Percentiles rank a stretch among this genome's conserved stretches.
Conservation (phyloP, 2,888 invertebrate genomes). For the Fragum fragum region DNA sequence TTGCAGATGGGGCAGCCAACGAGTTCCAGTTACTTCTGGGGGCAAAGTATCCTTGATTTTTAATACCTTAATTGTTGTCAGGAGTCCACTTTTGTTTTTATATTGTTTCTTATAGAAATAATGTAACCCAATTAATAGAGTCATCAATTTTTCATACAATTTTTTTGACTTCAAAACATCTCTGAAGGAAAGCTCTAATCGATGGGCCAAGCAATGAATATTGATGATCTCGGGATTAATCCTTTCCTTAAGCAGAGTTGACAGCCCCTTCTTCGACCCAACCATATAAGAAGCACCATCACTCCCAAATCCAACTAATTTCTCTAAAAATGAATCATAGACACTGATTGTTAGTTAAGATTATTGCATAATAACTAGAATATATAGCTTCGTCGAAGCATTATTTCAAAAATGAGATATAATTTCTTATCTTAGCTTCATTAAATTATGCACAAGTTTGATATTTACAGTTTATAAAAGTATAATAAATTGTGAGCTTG, state of each 20-base stretch:
- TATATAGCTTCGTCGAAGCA: not conserved
- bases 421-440: not conserved
- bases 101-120: not conserved
- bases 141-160: not conserved
- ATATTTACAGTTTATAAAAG: not conserved
- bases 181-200: not conserved
- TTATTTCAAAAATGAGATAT: too few species aligned
- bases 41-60: not conserved
- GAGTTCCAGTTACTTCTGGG: not conserved
- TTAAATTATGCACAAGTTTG: too few species aligned
- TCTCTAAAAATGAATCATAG: not conserved
- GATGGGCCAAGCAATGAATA: not conserved
- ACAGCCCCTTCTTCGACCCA: conserved; percentile 26
- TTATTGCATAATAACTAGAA: not conserved
- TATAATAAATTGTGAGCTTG: not conserved
- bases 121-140: not conserved
- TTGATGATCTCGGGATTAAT: not conserved
- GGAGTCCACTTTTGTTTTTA: not conserved
- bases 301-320: conserved; percentile 27
- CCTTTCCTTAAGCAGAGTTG: not conserved
- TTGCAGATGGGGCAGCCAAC: not conserved
- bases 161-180: not conserved
- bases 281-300: conserved; percentile 56
- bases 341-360: not conserved
- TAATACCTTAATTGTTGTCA: not conserved